These are phyloP conservation scores for Acanthurus lineatus DNA, from an alignment of 2,797 vertebrate genomes.

Conservation along the genomic window DNA sequence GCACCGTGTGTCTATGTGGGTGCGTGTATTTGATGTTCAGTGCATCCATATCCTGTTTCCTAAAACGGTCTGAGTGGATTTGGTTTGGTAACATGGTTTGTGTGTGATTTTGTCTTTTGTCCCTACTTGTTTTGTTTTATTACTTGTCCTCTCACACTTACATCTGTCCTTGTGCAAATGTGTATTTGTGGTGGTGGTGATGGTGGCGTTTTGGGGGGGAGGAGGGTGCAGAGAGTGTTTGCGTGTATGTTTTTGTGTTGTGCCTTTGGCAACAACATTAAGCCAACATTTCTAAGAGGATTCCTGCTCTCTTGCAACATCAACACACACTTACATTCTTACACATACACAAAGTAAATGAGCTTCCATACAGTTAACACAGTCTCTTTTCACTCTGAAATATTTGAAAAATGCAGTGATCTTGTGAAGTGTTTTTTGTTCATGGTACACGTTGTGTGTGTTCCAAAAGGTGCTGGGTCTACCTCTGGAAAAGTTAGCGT, in stretches of 20 bases:
- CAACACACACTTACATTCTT: not conserved
- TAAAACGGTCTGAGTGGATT: not conserved
- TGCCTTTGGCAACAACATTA: slow-evolving; percentile 57
- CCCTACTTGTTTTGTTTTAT: not conserved
- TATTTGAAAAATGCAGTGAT: slow-evolving; percentile 15
- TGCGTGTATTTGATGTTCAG: not conserved
- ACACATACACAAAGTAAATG: slow-evolving; percentile 9
- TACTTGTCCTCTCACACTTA: not conserved
- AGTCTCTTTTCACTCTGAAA: not conserved
- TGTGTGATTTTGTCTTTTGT: not conserved
- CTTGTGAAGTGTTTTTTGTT: not conserved
- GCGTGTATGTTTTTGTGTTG: slow-evolving; percentile 47
- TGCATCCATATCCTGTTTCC: not conserved
- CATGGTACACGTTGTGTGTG: not conserved
- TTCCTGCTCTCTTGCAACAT: slow-evolving; percentile 43
- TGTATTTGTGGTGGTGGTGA: not conserved
- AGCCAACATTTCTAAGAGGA: slow-evolving; percentile 73
- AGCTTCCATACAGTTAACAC: slow-evolving; percentile 33
- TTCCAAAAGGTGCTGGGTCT: not conserved
- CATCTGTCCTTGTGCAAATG: not conserved
- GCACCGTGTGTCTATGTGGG: too few species aligned
- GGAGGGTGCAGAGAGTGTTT: slow-evolving; percentile 19
- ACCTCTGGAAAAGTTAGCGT: not conserved
- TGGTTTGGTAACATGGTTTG: not conserved
- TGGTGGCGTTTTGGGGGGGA: too few species aligned